phyloP scores from a whole-genome alignment of 2,888 invertebrate genomes.

The Tuta absoluta region DNA sequence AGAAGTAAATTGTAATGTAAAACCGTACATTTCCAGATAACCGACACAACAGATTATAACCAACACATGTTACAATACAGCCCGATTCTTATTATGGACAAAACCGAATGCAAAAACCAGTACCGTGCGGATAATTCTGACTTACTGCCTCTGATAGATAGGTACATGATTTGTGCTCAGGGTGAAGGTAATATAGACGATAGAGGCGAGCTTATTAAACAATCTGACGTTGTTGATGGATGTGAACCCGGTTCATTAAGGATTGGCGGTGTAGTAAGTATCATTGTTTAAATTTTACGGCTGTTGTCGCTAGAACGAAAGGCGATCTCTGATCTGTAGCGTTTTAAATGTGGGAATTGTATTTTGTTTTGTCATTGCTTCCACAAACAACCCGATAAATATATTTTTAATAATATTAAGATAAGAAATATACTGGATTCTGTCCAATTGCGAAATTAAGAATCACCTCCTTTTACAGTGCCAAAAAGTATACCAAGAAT shows the following conservation, averaged over 20 bases:
- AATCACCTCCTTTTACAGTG: too few species aligned
- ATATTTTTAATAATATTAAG: too few species aligned
- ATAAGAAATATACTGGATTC: too few species aligned
- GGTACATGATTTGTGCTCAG: constrained; percentile 41
- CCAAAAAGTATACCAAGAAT: too few species aligned
- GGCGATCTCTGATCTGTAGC: too few species aligned
- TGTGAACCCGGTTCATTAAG: not conserved
- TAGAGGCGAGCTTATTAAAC: not conserved
- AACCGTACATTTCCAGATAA: constrained; percentile 28
- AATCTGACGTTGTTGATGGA: not conserved
- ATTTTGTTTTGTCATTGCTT: too few species aligned
- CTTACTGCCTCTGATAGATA: constrained; percentile 34
- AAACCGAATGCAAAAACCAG: constrained; percentile 33
- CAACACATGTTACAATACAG: constrained; percentile 32
- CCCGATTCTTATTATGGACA: constrained; percentile 32
- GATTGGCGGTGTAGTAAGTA: not conserved
- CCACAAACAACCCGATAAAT: too few species aligned
- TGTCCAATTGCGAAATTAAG: too few species aligned
- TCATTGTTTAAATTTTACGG: too few species aligned
- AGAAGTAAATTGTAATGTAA: not conserved
- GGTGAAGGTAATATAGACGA: constrained; percentile 27
- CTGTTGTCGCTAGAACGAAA: too few species aligned
- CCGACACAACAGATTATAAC: constrained; percentile 31
- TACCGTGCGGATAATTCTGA: constrained; percentile 27
- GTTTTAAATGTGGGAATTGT: too few species aligned